Evolutionary conservation across 1,140 invertebrate species (phyloP).

Genomic region (Luehdorfia chinensis): DNA sequence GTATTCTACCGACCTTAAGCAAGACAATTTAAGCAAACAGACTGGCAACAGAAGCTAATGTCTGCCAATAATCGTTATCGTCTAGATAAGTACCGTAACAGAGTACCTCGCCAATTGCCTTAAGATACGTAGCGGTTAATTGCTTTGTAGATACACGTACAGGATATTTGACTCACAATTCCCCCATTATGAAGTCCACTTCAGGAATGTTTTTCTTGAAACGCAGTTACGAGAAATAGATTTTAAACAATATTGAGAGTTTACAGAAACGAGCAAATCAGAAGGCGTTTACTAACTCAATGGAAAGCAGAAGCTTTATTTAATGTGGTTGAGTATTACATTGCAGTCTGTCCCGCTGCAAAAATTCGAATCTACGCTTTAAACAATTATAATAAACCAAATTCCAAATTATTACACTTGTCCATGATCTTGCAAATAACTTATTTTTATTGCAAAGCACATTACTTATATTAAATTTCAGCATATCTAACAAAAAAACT

Average conservation of each 20-base stretch:
- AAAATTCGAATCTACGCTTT: no score
- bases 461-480: no score
- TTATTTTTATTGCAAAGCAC: no score
- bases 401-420: no score
- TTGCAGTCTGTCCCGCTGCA: no score
- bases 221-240: background rate
- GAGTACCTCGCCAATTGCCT: slow-evolving; percentile 53
- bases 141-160: slow-evolving; percentile 30
- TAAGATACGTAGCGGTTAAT: slow-evolving; percentile 46
- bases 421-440: no score
- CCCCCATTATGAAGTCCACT: background rate
- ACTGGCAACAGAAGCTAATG: slow-evolving; percentile 50
- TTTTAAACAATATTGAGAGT: background rate
- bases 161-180: slow-evolving; percentile 11
- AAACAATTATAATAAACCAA: no score
- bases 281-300: no score
- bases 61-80: slow-evolving; percentile 60
- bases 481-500: no score
- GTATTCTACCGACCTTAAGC: slow-evolving; percentile 11
- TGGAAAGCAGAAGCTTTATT: no score
- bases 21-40: slow-evolving; percentile 24
- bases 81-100: slow-evolving; percentile 46
- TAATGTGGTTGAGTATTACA: no score
- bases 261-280: no score
- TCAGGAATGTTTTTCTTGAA: background rate